Percentiles rank a stretch among this genome's conserved stretches.
These are phyloP conservation scores for Cyphomyrus discorhynchus DNA, from an alignment of 2,113 vertebrate species.

Conservation along the genomic window DNA sequence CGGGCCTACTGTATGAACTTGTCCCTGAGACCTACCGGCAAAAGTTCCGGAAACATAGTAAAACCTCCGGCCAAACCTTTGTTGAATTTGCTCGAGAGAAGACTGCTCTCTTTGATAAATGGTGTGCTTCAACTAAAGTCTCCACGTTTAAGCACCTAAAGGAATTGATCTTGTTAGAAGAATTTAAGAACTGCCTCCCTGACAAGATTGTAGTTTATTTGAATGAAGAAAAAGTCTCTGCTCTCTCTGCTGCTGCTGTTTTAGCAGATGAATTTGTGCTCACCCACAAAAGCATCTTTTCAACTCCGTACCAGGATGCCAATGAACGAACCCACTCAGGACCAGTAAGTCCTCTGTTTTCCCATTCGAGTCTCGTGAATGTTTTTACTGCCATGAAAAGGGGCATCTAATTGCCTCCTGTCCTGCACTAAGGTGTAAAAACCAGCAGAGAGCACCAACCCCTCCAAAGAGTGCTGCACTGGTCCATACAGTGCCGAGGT, in stretches of 20 bases:
- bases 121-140: background rate
- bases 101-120: background rate
- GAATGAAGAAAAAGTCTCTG: background rate
- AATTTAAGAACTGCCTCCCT: background rate
- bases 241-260: background rate
- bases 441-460: background rate
- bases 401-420: background rate
- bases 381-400: background rate
- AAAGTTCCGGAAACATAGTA: background rate
- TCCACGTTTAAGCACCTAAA: background rate
- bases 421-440: background rate
- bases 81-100: background rate
- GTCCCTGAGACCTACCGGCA: background rate
- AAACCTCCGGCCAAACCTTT: background rate
- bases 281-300: background rate
- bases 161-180: background rate
- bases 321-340: background rate
- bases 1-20: background rate
- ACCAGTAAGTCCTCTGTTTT: background rate
- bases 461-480: background rate
- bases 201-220: background rate
- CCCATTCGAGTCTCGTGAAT: background rate
- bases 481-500: background rate
- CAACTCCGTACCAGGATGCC: background rate
- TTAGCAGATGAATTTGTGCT: conserved; percentile 1